phyloP scores from a whole-genome alignment of 2,113 vertebrate genomes.

The Alaudala cheleensis region DNA sequence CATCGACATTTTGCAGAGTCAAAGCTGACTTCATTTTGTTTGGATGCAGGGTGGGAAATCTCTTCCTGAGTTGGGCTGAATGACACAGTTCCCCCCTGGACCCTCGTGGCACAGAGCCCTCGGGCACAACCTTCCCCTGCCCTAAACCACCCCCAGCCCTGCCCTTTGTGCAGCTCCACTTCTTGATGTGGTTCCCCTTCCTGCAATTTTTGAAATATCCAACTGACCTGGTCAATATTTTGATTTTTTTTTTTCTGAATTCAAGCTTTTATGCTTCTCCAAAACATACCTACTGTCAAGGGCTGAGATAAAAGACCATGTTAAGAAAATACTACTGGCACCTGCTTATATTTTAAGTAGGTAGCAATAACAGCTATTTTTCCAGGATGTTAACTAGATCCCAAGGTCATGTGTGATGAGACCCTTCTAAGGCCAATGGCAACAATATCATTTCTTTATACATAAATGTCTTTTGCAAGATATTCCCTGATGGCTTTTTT shows the following conservation, averaged over 20 bases:
- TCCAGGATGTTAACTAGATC: neutral
- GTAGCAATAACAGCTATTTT: neutral
- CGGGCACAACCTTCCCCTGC: neutral
- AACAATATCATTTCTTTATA: neutral
- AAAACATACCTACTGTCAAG: neutral
- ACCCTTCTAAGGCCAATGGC: neutral
- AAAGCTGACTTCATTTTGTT: conserved; percentile 86
- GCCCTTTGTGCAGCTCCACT: neutral
- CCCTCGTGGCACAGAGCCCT: neutral
- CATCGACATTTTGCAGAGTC: conserved; percentile 86
- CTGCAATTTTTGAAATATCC: neutral
- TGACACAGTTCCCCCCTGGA: neutral
- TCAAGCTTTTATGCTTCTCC: neutral
- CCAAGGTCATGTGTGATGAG: neutral
- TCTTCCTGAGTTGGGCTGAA: conserved; percentile 55
- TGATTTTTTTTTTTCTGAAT: neutral
- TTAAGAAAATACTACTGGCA: neutral
- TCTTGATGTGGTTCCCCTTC: neutral
- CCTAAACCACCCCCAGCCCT: neutral
- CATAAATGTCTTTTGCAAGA: neutral
- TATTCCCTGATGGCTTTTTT: neutral
- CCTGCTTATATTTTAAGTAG: neutral
- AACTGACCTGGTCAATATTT: neutral
- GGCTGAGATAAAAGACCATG: neutral
- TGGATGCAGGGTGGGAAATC: conserved; percentile 79